Conservation (phyloP, 2,888 invertebrate genomes). For the Eulithis testata region DNA sequence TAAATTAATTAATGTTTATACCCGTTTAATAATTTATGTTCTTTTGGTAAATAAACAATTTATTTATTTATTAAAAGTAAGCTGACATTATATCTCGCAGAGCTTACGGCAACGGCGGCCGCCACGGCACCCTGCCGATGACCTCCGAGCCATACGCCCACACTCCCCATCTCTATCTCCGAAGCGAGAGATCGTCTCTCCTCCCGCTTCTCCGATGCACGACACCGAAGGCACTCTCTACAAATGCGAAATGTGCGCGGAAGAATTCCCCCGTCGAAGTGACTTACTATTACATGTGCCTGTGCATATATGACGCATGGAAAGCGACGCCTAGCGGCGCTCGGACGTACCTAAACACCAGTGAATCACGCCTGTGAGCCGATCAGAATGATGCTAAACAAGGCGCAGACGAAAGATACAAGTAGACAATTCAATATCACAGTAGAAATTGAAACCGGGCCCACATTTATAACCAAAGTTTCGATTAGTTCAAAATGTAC, state of each 20-base stretch:
- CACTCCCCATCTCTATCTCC: slow-evolving; percentile 42
- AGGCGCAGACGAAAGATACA: no score
- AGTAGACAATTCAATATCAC: neutral
- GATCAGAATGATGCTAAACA: neutral
- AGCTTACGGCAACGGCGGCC: slow-evolving; percentile 59
- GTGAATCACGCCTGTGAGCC: neutral
- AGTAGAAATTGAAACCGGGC: slow-evolving; percentile 1
- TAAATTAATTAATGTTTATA: no score
- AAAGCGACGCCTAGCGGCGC: slow-evolving; percentile 20
- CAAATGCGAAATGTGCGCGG: slow-evolving; percentile 93
- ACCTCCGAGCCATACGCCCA: slow-evolving; percentile 67
- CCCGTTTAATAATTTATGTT: no score
- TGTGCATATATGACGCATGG: slow-evolving; percentile 88
- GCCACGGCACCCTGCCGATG: slow-evolving; percentile 73
- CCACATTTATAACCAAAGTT: slow-evolving; percentile 22
- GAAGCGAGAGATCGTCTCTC: slow-evolving; percentile 35
- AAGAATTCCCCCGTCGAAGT: slow-evolving; percentile 89
- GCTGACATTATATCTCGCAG: slow-evolving; percentile 5
- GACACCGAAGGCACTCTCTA: slow-evolving; percentile 83
- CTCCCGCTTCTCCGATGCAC: slow-evolving; percentile 22
- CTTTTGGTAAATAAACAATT: no score
- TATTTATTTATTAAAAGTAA: no score
- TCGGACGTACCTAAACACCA: slow-evolving; percentile 5
- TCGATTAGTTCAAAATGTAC: slow-evolving; percentile 9
- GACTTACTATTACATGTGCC: slow-evolving; percentile 91